A percentile compares a stretch with the other conserved stretches of the same genome.
Conservation (phyloP, 2,113 vertebrate species). For the Xiphorhynchus elegans region DNA sequence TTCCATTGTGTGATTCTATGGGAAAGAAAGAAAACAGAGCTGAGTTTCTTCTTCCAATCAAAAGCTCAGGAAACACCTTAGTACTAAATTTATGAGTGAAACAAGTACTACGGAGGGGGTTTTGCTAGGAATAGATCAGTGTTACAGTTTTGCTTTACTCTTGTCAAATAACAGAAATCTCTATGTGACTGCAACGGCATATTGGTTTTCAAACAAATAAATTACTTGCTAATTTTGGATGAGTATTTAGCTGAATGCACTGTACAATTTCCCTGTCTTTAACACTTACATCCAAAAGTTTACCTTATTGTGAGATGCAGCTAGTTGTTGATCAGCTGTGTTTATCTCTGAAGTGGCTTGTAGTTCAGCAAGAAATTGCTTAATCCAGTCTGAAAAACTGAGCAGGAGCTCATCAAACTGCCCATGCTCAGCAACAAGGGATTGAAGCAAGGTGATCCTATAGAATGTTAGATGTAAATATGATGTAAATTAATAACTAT, state of each 20-base stretch:
- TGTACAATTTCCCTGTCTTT: neutral
- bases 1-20: conserved; percentile 80
- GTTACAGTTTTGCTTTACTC: neutral
- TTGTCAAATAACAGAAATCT: neutral
- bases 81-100: neutral
- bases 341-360: conserved; percentile 85
- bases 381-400: conserved; percentile 86
- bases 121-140: neutral
- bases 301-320: conserved; percentile 86
- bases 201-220: neutral
- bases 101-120: neutral
- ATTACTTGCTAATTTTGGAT: neutral
- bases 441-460: conserved; percentile 82
- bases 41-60: neutral
- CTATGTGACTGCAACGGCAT: neutral
- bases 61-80: neutral
- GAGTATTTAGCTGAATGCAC: neutral
- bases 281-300: conserved; percentile 3
- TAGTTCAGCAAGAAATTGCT: conserved; percentile 83
- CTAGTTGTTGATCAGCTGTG: conserved; percentile 76
- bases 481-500: neutral
- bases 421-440: conserved; percentile 79
- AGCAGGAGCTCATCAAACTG: conserved; percentile 85
- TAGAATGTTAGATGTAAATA: neutral
- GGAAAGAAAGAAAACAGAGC: neutral